Conservation (phyloP, 1,140 invertebrate species). For the silkworm (Bombyx mori) region ASM3026992v2 NC_085117.1:11601001-11601500, state of each 20-base stretch:
- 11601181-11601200: constrained; percentile 61
- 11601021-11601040: no score
- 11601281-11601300: constrained; percentile 84
- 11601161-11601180: no score
- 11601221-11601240: constrained; percentile 79
- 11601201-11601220: constrained; percentile 72
- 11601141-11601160: no score
- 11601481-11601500: no score
- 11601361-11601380: constrained; percentile 21
- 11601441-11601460: not conserved
- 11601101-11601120: no score
- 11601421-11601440: constrained; percentile 67
- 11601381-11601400: constrained; percentile 65
- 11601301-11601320: constrained; percentile 86
- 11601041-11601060: no score
- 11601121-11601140: no score
- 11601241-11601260: constrained; percentile 30
- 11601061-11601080: no score
- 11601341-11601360: constrained; percentile 72
- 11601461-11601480: no score
- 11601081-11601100: no score
- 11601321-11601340: constrained; percentile 87
- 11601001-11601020: no score
- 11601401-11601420: constrained; percentile 72
- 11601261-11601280: constrained; percentile 61